Evolutionary conservation across 2,797 vertebrate genomes (phyloP).

Genomic region (Sus cebifrons): DNA sequence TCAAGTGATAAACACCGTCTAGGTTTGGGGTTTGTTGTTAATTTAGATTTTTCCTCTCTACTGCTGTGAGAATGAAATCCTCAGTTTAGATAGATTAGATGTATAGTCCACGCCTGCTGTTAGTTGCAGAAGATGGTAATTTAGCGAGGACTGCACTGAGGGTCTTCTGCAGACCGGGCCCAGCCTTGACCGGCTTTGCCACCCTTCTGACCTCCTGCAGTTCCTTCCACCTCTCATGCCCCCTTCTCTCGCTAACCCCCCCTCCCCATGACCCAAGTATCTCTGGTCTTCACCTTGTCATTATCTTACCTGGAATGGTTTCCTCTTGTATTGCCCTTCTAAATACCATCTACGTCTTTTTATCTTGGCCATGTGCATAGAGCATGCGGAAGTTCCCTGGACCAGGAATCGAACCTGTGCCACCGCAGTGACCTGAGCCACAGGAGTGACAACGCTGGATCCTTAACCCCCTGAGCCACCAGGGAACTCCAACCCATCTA

Average conservation of each 20-base stretch:
- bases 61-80: not conserved
- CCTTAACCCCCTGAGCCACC: too few relatives aligned
- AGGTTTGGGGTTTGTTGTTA: conserved; percentile 4
- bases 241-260: not conserved
- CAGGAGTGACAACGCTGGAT: too few relatives aligned
- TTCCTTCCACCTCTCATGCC: not conserved
- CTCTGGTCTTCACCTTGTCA: not conserved
- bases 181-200: not conserved
- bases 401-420: too few relatives aligned
- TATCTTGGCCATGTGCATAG: too few relatives aligned
- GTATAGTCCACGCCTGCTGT: not conserved
- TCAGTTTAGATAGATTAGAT: not conserved
- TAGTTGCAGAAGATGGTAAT: not conserved
- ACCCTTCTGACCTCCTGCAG: not conserved
- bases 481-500: not conserved
- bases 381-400: too few relatives aligned
- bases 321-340: not conserved
- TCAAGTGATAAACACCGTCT: not conserved
- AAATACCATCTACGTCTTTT: not conserved
- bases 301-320: not conserved
- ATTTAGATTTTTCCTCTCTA: not conserved
- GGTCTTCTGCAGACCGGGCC: not conserved
- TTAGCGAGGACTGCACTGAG: not conserved
- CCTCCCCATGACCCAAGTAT: too few relatives aligned
- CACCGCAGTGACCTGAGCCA: too few relatives aligned